Percentiles rank a stretch among this genome's conserved stretches.
These are phyloP conservation scores for Cistogaster globosa DNA, from an alignment of 2,888 invertebrate species.

Conservation along the genomic window DNA sequence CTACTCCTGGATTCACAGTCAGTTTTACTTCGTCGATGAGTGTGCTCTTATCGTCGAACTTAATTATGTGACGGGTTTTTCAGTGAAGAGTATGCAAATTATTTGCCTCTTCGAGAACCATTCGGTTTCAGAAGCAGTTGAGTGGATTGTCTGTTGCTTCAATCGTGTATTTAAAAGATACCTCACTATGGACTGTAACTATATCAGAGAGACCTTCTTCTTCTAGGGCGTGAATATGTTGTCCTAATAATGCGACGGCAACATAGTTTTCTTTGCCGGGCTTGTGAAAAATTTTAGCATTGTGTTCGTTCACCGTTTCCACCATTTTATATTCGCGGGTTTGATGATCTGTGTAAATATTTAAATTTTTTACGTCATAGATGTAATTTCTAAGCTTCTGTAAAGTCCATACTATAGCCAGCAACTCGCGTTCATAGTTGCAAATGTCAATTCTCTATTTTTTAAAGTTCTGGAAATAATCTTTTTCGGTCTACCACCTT, in stretches of 20 bases:
- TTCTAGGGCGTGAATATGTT: not conserved
- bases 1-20: too few relatives aligned
- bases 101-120: conserved; percentile 49
- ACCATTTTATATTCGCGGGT: not conserved
- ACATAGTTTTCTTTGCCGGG: too few relatives aligned
- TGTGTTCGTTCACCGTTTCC: too few relatives aligned
- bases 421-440: not conserved
- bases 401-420: not conserved
- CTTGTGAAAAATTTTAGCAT: too few relatives aligned
- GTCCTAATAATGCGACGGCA: too few relatives aligned
- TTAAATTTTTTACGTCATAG: not conserved
- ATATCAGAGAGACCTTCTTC: not conserved
- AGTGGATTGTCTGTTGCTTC: conserved; percentile 70
- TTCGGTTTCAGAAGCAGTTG: conserved; percentile 72
- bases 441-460: not conserved
- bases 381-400: conserved; percentile 13
- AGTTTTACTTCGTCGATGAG: conserved; percentile 46
- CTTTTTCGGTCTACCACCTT: too few relatives aligned
- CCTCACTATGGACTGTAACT: conserved; percentile 4
- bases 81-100: not conserved
- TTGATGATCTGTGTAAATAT: conserved; percentile 20
- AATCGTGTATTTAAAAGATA: conserved; percentile 13
- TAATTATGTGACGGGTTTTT: conserved; percentile 33
- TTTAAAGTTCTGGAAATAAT: not conserved
- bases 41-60: too few relatives aligned